Percentiles rank a stretch among this genome's conserved stretches.
Evolutionary conservation across 2,113 vertebrate genomes (phyloP).

Genomic region (Pituophis catenifer): DNA sequence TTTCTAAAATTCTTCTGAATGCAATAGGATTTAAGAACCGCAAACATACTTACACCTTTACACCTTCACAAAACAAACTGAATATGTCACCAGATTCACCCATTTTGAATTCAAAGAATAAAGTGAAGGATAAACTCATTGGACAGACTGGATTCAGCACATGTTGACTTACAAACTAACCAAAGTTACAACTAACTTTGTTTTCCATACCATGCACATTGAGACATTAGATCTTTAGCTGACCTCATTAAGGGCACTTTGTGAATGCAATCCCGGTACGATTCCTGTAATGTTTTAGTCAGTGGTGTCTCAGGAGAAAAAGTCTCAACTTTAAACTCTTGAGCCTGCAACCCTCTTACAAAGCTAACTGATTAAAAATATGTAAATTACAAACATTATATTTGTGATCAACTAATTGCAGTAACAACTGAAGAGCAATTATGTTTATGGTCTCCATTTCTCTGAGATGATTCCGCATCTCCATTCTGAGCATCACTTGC

Average conservation of each 20-base stretch:
- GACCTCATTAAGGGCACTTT: background rate
- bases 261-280: background rate
- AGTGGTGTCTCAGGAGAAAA: conserved; percentile 29
- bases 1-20: background rate
- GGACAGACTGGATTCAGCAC: background rate
- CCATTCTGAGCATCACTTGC: conserved; percentile 37
- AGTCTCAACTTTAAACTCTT: conserved; percentile 40
- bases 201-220: background rate
- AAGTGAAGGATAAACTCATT: background rate
- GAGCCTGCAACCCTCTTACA: conserved; percentile 4
- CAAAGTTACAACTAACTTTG: background rate
- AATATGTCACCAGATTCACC: background rate
- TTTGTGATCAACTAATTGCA: conserved; percentile 59
- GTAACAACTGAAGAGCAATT: conserved; percentile 60
- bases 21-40: background rate
- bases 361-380: conserved; percentile 21
- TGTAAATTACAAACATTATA: conserved; percentile 60
- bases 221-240: background rate
- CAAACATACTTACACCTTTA: background rate
- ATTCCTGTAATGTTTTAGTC: background rate
- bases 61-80: background rate
- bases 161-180: background rate
- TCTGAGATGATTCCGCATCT: conserved; percentile 51
- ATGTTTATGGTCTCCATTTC: conserved; percentile 56
- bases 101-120: background rate